Base-by-base conservation (phyloP, 2,888 invertebrate species). In the Barypeithes pellucidus region DNA sequence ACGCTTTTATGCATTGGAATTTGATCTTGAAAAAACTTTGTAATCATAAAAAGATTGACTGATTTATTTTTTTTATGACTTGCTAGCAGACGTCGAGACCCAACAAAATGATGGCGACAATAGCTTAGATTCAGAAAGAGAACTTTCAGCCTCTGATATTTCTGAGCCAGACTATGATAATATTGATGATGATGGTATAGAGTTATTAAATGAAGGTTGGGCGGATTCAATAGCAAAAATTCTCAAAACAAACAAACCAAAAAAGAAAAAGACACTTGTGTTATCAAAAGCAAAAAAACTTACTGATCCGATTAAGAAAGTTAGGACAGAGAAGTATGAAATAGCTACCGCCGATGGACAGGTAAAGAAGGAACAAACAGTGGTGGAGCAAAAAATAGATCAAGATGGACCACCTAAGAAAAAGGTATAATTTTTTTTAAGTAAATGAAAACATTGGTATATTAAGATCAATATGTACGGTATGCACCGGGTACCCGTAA, bases 141-240 rank as follows among this genome's bases (percentile, higher is more conserved):
- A 66, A 33, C 14, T 16, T 4, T 68, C 61, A 61, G 24, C 36
- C 8, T 59, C 59, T 22, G 47, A 45, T 22, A 33, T 24, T n/a
- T 52, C 41, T 11, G 52, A 50, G 4, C 18, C 20, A 67, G 60
- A 47, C 8, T 66, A 36, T 29, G 66, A 73, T 9, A 20, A 18
- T 47, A 68, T 67, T 16, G 74, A 76, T 62, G 77, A 78, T 16
- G 78, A 78, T 20, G 76, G 78, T 54, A 74, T 75, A 73, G 77
- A 63, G 9, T 61, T 75, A 71, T 88, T 88, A 0, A 94, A 94
- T 84, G 86, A 89, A 75, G 93, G 92, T 2, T 95, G 95, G 95
- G 95, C 94, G 1, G 92, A 95, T 86, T 94, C 93, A 0, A 91
- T 96, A 82, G 88, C 91, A 7, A 95, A 95, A 85, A 93, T 96